phyloP scores from a whole-genome alignment of 2,797 vertebrate species.

The Florisuga fusca region DNA sequence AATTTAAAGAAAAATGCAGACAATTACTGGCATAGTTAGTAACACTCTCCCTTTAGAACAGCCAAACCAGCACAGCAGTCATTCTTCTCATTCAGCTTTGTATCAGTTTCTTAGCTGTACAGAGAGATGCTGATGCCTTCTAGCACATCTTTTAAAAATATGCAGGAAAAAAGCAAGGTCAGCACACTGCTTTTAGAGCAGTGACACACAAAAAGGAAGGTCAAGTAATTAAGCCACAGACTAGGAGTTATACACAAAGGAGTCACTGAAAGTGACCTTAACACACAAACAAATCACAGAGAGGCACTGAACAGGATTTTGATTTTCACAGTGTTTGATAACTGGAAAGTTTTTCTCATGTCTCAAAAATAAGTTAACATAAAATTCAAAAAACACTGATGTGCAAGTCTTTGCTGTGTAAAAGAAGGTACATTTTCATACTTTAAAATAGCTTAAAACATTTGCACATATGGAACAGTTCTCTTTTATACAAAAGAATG shows the following conservation, averaged over 20 bases:
- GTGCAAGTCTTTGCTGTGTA: slow-evolving; percentile 26
- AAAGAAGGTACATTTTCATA: slow-evolving; percentile 57
- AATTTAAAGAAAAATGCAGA: background rate
- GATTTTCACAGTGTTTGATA: background rate
- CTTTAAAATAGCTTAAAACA: slow-evolving; percentile 30
- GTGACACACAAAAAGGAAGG: slow-evolving; percentile 21
- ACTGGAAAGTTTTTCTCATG: background rate
- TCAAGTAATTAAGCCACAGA: background rate
- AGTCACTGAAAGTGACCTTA: background rate
- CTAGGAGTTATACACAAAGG: background rate
- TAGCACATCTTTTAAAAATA: background rate
- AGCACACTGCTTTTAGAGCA: background rate
- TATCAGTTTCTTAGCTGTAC: background rate
- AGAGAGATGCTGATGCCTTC: background rate
- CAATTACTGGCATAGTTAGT: background rate
- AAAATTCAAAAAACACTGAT: slow-evolving; percentile 11
- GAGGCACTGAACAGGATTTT: background rate
- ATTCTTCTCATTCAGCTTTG: background rate
- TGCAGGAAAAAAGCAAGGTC: background rate
- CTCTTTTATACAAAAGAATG: slow-evolving; percentile 33
- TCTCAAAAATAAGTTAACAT: slow-evolving; percentile 59
- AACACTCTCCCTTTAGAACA: background rate
- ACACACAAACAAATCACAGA: background rate
- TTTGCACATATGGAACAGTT: slow-evolving; percentile 33
- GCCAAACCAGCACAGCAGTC: background rate